Evolutionary conservation across 2,888 invertebrate species (phyloP), one percentile per base, ranked within the genome.

Genomic region (Agrotis exclamationis): DNA sequence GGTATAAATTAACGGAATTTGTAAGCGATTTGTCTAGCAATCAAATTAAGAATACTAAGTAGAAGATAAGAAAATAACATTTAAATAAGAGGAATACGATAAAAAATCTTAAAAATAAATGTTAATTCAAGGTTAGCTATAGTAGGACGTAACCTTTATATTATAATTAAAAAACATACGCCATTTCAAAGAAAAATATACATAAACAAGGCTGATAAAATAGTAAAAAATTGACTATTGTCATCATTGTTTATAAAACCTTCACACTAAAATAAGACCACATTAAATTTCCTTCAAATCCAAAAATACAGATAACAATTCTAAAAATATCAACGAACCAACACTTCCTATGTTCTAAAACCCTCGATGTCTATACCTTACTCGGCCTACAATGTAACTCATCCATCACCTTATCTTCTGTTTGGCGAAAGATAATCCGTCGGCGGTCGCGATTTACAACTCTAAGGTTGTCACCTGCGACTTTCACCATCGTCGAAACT

Each of bases 401-500:
- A 90, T 90, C 88, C 86, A 91, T 91, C 91, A 90, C 80, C 62
- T 88, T 89, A 89, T 91, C 89, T 89, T 50, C 77, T 88, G 90
- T 90, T 90, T 89, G 89, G 82, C 45, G 79, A 82, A 83, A 86
- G 91, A 89, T 91, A 87, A 89, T 88, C 89, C 84, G 85, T 83
- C 86, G 83, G 76, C 75, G 67, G 72, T 71, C 75, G 75, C 86
- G 82, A 88, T 88, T 90, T 87, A 88, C 86, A 82, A 64, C 71
- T 54, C 18, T 48, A 80, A 82, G 87, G 82, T 51, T 81, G 74
- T 67, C 74, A 70, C 86, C 76, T 79, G 81, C 85, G 69, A 67
- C 84, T 85, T 84, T 85, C 85, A 45, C 84, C 66, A 60, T 59
- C 62, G 53, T 66, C 76, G 67, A 73, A 81, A 77, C 77, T 81